phyloP scores from a whole-genome alignment of 2,888 invertebrate species.

The Tanytarsus gracilentus region DNA sequence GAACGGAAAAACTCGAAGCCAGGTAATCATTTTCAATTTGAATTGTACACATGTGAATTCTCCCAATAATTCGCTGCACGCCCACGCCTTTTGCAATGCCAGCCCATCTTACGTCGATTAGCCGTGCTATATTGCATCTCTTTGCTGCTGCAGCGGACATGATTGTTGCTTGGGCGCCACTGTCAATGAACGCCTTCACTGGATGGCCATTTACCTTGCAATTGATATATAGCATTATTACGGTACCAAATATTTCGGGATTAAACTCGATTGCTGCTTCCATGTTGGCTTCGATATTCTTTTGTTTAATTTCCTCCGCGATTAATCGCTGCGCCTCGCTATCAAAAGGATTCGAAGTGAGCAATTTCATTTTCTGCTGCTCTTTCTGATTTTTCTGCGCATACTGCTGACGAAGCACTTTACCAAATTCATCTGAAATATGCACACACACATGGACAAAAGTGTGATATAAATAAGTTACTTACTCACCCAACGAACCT shows the following conservation, averaged over 20 bases:
- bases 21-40: conserved; percentile 90
- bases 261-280: conserved; percentile 98
- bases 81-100: conserved; percentile 98
- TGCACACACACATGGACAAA: conserved; percentile 31
- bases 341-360: conserved; percentile 92
- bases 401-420: conserved; percentile 73
- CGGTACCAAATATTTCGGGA: conserved; percentile 96
- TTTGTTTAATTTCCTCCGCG: conserved; percentile 89
- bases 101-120: conserved; percentile 86
- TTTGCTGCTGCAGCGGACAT: conserved; percentile 96
- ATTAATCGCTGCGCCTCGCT: conserved; percentile 90
- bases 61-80: conserved; percentile 87
- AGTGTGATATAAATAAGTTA: conserved; percentile 14
- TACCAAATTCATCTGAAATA: conserved; percentile 63
- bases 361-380: conserved; percentile 72
- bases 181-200: conserved; percentile 97
- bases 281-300: conserved; percentile 97
- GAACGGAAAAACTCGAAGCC: conserved; percentile 91
- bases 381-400: conserved; percentile 73
- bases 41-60: conserved; percentile 95
- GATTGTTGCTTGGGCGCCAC: conserved; percentile 95
- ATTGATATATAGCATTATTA: conserved; percentile 95
- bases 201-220: conserved; percentile 94
- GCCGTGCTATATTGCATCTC: conserved; percentile 82
- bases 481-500: conserved; percentile 61